Evolutionary conservation across 2,113 vertebrate genomes (phyloP).

Genomic region (Glaucomys volans): DNA sequence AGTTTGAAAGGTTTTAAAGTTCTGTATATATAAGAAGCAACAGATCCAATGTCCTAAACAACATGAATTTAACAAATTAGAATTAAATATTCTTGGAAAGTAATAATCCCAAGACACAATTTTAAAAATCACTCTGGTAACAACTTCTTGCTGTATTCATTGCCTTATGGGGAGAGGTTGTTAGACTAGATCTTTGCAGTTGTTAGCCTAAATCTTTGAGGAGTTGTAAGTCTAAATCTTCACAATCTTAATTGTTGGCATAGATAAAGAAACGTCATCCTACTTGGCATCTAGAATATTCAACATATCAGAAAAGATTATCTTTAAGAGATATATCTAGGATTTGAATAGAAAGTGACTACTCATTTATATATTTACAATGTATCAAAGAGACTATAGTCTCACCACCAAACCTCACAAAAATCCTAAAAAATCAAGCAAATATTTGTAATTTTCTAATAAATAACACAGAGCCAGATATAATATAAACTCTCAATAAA

Average conservation of each 20-base stretch:
- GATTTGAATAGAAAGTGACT: neutral
- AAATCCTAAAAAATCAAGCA: neutral
- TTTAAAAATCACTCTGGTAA: neutral
- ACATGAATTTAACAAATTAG: neutral
- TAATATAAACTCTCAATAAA: neutral
- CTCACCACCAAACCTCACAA: neutral
- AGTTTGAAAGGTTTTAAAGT: neutral
- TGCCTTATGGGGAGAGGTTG: neutral
- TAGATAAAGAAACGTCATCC: neutral
- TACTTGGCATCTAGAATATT: neutral
- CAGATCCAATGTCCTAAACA: neutral
- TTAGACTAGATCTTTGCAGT: neutral
- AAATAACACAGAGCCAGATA: neutral
- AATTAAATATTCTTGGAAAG: neutral
- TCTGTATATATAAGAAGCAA: neutral
- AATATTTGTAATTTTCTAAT: neutral
- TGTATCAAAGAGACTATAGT: neutral
- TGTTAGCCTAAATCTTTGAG: neutral
- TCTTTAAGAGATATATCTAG: neutral
- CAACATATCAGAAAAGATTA: neutral
- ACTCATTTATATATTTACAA: neutral
- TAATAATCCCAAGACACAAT: neutral
- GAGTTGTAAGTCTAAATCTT: neutral
- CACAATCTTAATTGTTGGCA: neutral
- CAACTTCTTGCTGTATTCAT: neutral